Base-by-base conservation (phyloP, 2,888 invertebrate species). In the Drosophila neutralis region DNA sequence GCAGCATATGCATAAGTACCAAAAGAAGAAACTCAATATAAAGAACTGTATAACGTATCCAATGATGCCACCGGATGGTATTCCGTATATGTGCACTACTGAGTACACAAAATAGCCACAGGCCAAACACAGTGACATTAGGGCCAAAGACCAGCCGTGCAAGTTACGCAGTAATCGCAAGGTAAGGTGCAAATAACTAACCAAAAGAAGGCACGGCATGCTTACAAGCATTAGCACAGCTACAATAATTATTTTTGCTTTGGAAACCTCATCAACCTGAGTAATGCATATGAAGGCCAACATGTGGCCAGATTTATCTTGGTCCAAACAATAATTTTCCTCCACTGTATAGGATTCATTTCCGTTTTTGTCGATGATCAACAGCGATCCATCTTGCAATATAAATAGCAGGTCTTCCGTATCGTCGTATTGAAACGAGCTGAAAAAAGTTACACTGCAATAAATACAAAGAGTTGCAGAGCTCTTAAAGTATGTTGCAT, bases 41-140 rank as follows among this genome's bases (percentile, higher is more conserved):
- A 90, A 93, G 78, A 92, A 93, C 73, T 93, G 93, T 15, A 93
- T 91, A 21, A 90, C 83, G 49, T 93, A 92, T 13, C 92, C 93
- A 35, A 91, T 80, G 36, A 83, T 74, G 2, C 85, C 87, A 4
- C 71, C 76, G 38, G 90, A 80, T 21, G 89, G 82, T n/a, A 87
- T 78, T n/a, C 83, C 85, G 33, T 90, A 88, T 29, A 93, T 85
- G 48, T 92, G 91, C n/a, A 91, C 91, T 36, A 92, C 79, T 0
- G 91, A 90, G 60, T 92, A 91, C 6, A 93, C 80, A 63, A 90
- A 87, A 60, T 92, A 93, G 11, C 92, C 93, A 4, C 90, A 78
- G 6, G 92, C 92, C 61, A 93, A 72, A 57, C 92, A 92, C 6
- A 89, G 29, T 0, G 92, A 92, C 91, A 93, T 91, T 27, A 89